phyloP scores from a whole-genome alignment of 2,888 invertebrate species.

The Ophonus ardosiacus region DNA sequence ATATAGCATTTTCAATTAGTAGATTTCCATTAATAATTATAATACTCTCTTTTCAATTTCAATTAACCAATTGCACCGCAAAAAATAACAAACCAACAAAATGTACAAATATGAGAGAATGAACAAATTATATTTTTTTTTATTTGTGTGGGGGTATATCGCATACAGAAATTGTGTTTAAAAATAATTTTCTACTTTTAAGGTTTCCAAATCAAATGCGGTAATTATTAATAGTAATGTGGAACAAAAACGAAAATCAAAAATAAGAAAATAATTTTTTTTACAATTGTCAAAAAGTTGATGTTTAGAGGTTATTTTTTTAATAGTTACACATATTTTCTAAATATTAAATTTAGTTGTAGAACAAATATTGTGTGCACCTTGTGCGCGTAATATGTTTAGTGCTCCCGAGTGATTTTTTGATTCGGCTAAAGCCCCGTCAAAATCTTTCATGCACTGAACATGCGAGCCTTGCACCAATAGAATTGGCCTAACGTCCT shows the following conservation, averaged over 20 bases:
- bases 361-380: too few species aligned
- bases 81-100: neutral
- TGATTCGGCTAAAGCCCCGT: too few species aligned
- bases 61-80: neutral
- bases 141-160: neutral
- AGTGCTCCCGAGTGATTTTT: too few species aligned
- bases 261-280: neutral
- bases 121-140: neutral
- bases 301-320: too few species aligned
- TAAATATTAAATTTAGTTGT: too few species aligned
- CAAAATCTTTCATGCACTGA: too few species aligned
- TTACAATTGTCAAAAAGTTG: too few species aligned
- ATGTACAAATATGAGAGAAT: neutral
- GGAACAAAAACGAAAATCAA: neutral
- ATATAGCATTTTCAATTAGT: neutral
- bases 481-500: too few species aligned
- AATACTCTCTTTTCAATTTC: neutral
- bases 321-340: too few species aligned
- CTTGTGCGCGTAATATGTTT: too few species aligned
- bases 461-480: too few species aligned
- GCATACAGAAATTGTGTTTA: neutral
- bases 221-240: neutral
- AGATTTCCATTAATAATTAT: neutral
- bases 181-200: neutral
- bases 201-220: constrained; percentile 2